Conservation (phyloP, 2,797 vertebrate species). For the Propithecus perrieri region DNA sequence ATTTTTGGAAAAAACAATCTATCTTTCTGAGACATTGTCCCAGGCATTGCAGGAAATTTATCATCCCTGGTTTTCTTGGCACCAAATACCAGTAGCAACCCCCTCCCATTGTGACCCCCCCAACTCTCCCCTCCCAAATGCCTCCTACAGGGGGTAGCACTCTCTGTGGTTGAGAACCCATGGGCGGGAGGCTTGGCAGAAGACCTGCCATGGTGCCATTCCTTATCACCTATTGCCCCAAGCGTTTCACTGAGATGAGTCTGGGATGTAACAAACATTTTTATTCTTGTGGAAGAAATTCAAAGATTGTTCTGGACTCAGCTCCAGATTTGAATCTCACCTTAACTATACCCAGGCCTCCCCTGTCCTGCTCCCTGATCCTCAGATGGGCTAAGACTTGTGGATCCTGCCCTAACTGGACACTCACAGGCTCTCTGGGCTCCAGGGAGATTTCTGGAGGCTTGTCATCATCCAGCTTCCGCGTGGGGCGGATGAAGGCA, state of each 20-base stretch:
- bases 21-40: background rate
- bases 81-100: background rate
- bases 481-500: conserved; percentile 92
- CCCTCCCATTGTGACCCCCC: background rate
- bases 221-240: background rate
- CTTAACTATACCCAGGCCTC: background rate
- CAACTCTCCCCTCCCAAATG: background rate
- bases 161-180: background rate
- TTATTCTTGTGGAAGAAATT: conserved; percentile 20
- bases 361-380: background rate
- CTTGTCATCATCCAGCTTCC: conserved; percentile 92
- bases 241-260: conserved; percentile 1
- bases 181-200: background rate
- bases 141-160: background rate
- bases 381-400: background rate
- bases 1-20: conserved; percentile 34
- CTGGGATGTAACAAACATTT: background rate
- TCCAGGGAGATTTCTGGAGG: conserved; percentile 90
- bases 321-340: background rate
- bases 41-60: background rate
- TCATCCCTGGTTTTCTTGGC: conserved; percentile 21
- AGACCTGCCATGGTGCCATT: background rate
- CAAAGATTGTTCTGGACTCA: background rate
- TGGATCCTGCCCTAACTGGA: background rate
- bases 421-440: conserved; percentile 90